Evolutionary conservation across 2,888 invertebrate species (phyloP).

Genomic region (Sussaba pulchella): DNA sequence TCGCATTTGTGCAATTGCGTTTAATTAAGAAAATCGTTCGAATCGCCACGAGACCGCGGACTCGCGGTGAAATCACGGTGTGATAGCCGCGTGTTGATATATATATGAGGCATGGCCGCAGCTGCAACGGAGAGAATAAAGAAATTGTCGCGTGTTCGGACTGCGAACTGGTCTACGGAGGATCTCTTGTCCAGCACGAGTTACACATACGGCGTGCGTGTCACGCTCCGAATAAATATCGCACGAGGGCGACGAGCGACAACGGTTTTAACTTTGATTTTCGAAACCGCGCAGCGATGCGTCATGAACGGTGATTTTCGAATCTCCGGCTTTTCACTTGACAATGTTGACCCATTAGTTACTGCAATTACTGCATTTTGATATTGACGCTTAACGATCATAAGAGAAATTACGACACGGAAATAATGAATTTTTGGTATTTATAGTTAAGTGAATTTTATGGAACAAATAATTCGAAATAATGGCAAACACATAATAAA

Average conservation of each 20-base stretch:
- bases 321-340: neutral
- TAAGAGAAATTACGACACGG: no score
- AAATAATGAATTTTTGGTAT: no score
- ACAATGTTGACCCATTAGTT: neutral
- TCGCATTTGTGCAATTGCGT: constrained; percentile 21
- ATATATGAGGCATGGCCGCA: constrained; percentile 9
- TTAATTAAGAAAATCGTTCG: constrained; percentile 46
- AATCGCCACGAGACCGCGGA: constrained; percentile 16
- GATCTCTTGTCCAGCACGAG: neutral
- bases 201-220: constrained; percentile 47
- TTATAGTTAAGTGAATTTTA: no score
- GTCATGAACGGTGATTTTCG: neutral
- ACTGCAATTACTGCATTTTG: neutral
- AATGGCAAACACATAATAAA: no score
- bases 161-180: constrained; percentile 1
- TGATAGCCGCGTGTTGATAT: neutral
- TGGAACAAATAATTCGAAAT: no score
- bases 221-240: constrained; percentile 68
- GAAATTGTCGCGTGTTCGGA: constrained; percentile 67
- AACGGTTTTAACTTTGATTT: constrained; percentile 65
- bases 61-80: constrained; percentile 40
- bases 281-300: constrained; percentile 52
- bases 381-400: neutral
- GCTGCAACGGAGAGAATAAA: constrained; percentile 39
- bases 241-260: constrained; percentile 47